These are phyloP conservation scores for Crotalus tigris DNA, from an alignment of 2,113 vertebrate species.

Conservation along the genomic window DNA sequence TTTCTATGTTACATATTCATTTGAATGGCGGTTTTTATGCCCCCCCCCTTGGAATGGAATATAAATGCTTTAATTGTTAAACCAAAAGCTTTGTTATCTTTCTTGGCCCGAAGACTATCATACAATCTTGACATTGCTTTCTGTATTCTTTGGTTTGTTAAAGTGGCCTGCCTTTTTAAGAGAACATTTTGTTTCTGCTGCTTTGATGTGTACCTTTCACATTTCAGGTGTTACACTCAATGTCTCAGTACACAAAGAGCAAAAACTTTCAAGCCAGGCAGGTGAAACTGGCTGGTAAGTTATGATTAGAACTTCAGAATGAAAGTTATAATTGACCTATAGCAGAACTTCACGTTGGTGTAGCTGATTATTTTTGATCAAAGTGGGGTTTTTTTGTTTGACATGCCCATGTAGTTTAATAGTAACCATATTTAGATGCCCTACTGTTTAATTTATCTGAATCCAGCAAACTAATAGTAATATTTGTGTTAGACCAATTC, in stretches of 20 bases:
- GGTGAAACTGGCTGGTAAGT: slow-evolving; percentile 73
- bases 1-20: neutral
- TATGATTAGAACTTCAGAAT: neutral
- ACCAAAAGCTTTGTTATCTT: neutral
- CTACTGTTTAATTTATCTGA: neutral
- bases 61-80: neutral
- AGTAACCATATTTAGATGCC: neutral
- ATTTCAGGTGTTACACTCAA: slow-evolving; percentile 56
- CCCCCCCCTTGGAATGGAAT: neutral
- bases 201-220: neutral
- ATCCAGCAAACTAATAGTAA: neutral
- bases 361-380: neutral
- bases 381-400: neutral
- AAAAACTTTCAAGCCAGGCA: slow-evolving; percentile 61
- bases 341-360: neutral
- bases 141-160: neutral
- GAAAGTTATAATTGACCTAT: neutral
- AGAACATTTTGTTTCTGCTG: neutral
- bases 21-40: neutral
- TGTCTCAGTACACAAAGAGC: slow-evolving; percentile 64
- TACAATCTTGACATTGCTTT: neutral
- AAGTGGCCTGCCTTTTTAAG: neutral
- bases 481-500: neutral
- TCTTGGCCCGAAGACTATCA: neutral
- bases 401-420: neutral